These are phyloP conservation scores for Dicyrtoma fusca DNA, from an alignment of 2,888 invertebrate genomes.

Conservation along the genomic window DNA sequence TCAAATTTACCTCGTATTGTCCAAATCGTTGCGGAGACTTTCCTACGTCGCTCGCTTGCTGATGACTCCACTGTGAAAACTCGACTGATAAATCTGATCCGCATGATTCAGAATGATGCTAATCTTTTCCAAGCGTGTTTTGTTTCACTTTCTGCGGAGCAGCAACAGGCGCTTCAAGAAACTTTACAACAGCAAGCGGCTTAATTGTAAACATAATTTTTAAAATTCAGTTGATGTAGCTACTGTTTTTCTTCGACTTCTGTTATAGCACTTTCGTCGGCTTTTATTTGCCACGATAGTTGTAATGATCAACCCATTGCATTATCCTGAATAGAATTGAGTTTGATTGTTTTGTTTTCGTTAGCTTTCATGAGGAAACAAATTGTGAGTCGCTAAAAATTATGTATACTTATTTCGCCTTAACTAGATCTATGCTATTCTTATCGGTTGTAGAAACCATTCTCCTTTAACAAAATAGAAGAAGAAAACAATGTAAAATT, in stretches of 20 bases:
- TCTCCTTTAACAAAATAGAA: too few relatives aligned
- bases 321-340: too few relatives aligned
- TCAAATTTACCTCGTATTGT: constrained; percentile 87
- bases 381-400: too few relatives aligned
- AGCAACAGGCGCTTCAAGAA: constrained; percentile 80
- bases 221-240: neutral
- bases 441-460: too few relatives aligned
- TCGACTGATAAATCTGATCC: constrained; percentile 52
- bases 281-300: neutral
- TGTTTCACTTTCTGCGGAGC: constrained; percentile 74
- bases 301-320: too few relatives aligned
- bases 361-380: too few relatives aligned
- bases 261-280: neutral
- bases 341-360: too few relatives aligned
- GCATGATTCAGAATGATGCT: constrained; percentile 69
- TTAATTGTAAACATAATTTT: neutral
- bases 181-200: constrained; percentile 31
- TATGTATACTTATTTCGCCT: too few relatives aligned
- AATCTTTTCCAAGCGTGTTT: constrained; percentile 81
- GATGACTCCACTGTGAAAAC: constrained; percentile 61
- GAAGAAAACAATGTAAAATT: too few relatives aligned
- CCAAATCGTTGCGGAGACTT: constrained; percentile 86
- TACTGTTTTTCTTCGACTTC: neutral
- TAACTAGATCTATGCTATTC: too few relatives aligned
- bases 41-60: constrained; percentile 80